Conservation (phyloP, 2,113 vertebrate genomes). For the Cyanoderma ruficeps region DNA sequence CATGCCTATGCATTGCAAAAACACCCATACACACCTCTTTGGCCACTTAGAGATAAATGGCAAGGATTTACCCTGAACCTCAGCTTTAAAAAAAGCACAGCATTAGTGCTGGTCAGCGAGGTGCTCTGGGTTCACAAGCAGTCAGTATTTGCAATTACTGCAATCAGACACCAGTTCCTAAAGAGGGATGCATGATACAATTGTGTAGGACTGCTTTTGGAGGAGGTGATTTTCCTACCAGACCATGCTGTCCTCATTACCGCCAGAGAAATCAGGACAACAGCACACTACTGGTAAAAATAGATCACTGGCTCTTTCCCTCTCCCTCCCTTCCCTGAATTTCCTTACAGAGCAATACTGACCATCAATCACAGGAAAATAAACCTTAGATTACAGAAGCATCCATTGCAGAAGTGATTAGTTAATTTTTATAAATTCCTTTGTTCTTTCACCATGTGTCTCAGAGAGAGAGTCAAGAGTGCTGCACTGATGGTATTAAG, state of each 20-base stretch:
- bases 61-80: not conserved
- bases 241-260: conserved; percentile 76
- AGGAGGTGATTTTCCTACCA: conserved; percentile 57
- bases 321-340: not conserved
- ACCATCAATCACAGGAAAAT: not conserved
- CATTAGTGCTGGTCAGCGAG: not conserved
- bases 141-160: not conserved
- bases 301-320: conserved; percentile 66
- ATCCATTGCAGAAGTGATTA: not conserved
- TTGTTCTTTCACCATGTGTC: not conserved
- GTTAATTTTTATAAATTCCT: not conserved
- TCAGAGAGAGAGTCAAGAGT: not conserved
- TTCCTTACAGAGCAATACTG: conserved; percentile 10
- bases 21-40: not conserved
- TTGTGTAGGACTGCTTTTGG: conserved; percentile 65
- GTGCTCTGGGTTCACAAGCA: not conserved
- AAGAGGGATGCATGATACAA: conserved; percentile 51
- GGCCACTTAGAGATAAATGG: not conserved
- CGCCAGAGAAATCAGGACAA: conserved; percentile 76
- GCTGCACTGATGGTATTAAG: not conserved
- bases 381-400: not conserved
- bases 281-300: conserved; percentile 74
- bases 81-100: not conserved
- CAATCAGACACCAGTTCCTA: conserved; percentile 55
- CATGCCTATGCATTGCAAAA: not conserved